phyloP scores from a whole-genome alignment of 1,140 invertebrate species.

The Drosophila mojavensis region DNA sequence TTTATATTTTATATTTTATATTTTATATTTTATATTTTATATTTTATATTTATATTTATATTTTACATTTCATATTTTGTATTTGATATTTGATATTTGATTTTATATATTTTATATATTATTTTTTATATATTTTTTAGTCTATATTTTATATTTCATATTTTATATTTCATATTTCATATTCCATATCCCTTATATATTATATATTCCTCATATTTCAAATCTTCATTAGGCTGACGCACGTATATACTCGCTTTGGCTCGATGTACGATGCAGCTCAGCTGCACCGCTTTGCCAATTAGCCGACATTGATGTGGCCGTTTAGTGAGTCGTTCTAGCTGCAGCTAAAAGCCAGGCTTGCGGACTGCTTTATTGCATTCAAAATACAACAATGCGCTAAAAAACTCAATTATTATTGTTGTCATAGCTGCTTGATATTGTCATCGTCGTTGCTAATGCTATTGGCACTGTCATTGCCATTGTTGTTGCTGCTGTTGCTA shows the following conservation, averaged over 20 bases:
- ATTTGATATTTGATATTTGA: too few species aligned
- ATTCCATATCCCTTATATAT: too few species aligned
- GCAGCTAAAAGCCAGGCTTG: neutral
- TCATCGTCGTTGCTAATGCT: neutral
- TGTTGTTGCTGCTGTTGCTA: conserved; percentile 13
- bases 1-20: too few species aligned
- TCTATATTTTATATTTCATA: too few species aligned
- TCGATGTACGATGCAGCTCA: too few species aligned
- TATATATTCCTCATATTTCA: too few species aligned
- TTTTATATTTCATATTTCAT: too few species aligned
- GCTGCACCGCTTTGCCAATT: conserved; percentile 43
- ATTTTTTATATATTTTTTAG: too few species aligned
- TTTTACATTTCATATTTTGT: too few species aligned
- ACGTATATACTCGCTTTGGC: conserved; percentile 1
- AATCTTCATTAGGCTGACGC: neutral
- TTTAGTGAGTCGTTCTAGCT: conserved; percentile 13
- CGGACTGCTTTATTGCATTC: conserved; percentile 15
- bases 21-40: too few species aligned
- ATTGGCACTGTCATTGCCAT: neutral
- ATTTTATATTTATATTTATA: too few species aligned
- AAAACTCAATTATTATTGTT: conserved; percentile 13
- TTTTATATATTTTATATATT: too few species aligned
- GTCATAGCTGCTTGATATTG: conserved; percentile 1
- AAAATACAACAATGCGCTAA: conserved; percentile 10
- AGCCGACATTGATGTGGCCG: conserved; percentile 60